Percentiles rank a stretch among this genome's conserved stretches.
These are phyloP conservation scores for Eupristina koningsbergeri DNA, from an alignment of 1,140 invertebrate genomes.

Conservation along the genomic window DNA sequence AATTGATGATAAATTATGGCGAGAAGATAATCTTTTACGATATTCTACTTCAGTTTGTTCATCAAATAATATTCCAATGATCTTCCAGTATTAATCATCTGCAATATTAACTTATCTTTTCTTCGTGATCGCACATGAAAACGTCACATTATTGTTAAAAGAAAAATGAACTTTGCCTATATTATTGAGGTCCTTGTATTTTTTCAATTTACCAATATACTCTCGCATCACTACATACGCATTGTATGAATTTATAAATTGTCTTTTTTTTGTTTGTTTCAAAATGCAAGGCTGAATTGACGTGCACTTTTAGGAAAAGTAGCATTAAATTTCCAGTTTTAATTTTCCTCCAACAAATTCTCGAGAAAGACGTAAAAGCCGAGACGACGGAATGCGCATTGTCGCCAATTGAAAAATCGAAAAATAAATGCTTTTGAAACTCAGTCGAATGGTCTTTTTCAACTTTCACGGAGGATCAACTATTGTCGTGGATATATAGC, in stretches of 20 bases:
- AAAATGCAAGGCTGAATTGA: background rate
- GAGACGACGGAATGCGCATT: too few species aligned
- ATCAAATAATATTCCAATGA: constrained; percentile 18
- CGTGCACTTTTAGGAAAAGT: background rate
- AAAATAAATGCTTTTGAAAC: too few species aligned
- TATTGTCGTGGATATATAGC: background rate
- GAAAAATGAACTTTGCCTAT: background rate
- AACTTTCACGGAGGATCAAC: too few species aligned
- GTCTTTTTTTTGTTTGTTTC: background rate
- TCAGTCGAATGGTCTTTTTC: too few species aligned
- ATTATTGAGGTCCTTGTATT: background rate
- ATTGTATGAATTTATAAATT: too few species aligned
- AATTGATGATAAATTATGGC: constrained; percentile 15
- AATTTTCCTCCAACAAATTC: background rate
- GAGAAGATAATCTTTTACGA: constrained; percentile 11
- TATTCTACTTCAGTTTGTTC: constrained; percentile 9
- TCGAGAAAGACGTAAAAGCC: background rate
- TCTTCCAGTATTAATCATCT: constrained; percentile 17
- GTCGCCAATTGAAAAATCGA: too few species aligned
- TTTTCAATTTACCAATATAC: too few species aligned
- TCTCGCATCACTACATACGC: too few species aligned
- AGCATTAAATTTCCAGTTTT: background rate
- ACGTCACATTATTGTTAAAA: background rate
- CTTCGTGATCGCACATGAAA: background rate
- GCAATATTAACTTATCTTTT: constrained; percentile 13